phyloP scores from a whole-genome alignment of 2,113 vertebrate species.

The Odocoileus virginianus region DNA sequence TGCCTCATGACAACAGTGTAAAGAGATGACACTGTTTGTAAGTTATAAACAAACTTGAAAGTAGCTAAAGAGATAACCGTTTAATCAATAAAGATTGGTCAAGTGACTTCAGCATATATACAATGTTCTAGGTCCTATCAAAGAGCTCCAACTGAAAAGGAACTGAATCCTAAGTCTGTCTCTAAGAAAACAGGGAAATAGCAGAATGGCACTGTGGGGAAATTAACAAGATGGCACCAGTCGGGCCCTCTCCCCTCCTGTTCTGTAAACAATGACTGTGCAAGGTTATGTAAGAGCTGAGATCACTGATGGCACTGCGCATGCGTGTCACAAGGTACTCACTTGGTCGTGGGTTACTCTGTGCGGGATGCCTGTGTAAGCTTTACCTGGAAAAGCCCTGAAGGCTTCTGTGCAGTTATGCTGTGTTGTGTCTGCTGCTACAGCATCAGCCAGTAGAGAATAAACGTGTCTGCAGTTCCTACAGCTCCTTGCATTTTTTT shows the following conservation, averaged over 20 bases:
- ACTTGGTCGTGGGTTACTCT: neutral
- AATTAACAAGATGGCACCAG: neutral
- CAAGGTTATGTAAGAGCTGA: neutral
- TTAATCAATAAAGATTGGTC: neutral
- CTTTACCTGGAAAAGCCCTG: neutral
- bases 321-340: neutral
- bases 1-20: neutral
- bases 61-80: neutral
- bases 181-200: neutral
- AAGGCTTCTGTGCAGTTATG: neutral
- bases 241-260: neutral
- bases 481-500: neutral
- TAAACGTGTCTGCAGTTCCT: rapidly evolving
- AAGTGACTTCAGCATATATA: neutral
- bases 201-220: neutral
- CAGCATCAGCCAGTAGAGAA: neutral
- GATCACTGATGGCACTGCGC: neutral
- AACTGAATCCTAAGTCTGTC: neutral
- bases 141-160: neutral
- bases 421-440: neutral
- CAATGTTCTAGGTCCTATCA: neutral
- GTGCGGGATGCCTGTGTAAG: neutral
- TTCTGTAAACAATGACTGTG: neutral
- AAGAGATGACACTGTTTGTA: neutral
- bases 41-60: neutral